Evolutionary conservation across 1,140 invertebrate genomes (phyloP).

Genomic region (Drosophila arizonae): DNA sequence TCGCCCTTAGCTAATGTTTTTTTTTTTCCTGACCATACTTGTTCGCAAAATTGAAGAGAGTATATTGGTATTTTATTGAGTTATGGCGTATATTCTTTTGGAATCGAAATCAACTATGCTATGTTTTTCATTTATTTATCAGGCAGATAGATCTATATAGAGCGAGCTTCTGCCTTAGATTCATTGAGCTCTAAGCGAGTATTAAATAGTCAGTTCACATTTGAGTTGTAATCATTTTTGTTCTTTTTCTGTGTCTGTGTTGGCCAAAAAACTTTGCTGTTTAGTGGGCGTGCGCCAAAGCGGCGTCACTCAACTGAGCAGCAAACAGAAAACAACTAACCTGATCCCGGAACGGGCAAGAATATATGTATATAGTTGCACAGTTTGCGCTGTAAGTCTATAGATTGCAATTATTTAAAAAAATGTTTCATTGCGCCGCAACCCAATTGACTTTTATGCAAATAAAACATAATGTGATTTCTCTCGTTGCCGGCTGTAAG

Average conservation of each 20-base stretch:
- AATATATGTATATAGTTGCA: constrained; percentile 14
- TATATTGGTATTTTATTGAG: background rate
- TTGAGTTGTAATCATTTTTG: constrained; percentile 9
- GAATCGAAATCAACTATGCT: no score
- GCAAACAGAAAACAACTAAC: background rate
- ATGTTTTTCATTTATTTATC: no score
- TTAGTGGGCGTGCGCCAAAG: constrained; percentile 66
- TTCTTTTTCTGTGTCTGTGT: constrained; percentile 23
- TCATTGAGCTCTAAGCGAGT: background rate
- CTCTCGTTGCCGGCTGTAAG: constrained; percentile 45
- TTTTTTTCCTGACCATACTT: constrained; percentile 31
- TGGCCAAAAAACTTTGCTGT: constrained; percentile 55
- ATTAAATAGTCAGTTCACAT: background rate
- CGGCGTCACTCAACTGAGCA: constrained; percentile 51
- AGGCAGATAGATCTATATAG: background rate
- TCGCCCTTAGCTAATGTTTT: constrained; percentile 68
- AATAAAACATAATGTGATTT: constrained; percentile 77
- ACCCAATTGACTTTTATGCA: constrained; percentile 80
- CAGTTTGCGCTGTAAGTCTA: constrained; percentile 41
- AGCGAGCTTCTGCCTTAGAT: background rate
- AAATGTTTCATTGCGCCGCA: constrained; percentile 69
- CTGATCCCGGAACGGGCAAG: constrained; percentile 18
- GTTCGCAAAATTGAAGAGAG: background rate
- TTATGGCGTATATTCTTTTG: no score
- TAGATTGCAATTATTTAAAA: constrained; percentile 56